Base-by-base conservation (phyloP, 2,888 invertebrate species). In the Sisyra nigra region DNA sequence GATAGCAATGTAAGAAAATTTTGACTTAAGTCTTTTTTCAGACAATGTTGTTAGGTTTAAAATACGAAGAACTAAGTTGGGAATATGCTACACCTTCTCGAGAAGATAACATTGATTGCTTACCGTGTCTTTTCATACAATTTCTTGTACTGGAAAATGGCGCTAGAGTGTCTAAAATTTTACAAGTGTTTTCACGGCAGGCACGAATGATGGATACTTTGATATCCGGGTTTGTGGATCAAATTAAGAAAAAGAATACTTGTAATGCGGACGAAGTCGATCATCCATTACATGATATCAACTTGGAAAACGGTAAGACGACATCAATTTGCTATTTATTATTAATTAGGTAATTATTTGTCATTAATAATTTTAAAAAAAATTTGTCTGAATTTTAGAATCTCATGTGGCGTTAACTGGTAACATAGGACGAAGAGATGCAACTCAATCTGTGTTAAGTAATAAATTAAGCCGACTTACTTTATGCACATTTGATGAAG, bases 91-190 rank as follows among this genome's bases (percentile, higher is more conserved):
- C 88, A 54, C 83, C 87, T 0, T 84, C 85, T 1, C 82, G 85
- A 55, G 82, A 84, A 55, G 80, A 80, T 54, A 83, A 87, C 57
- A 72, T 75, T 13, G 85, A 92, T 58, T 87, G 89, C 55, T 68
- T 91, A 50, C 92, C 93, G 7, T 93, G 92, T 59, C 71, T 96
- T 48, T 92, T 93, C 63, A 66, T 96, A 13, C 93, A 94, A 66
- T 91, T 91, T 59, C 74, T 79, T 63, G 75, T 84, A 0, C 74
- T 81, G 1, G 84, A 85, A 56, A 82, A 81, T 51, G 80, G 81
- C 8, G 66, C 80, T 14, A 64, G 80, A 36, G 81, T 84, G 31
- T 85, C 82, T 32, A 88, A 88, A 63, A 80, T 91, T 54, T 66
- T 91, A 37, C 69, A 79, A 68, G 72, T 78, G 41, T 76, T 77